Percentiles rank a stretch among this genome's conserved stretches.
Conservation (phyloP, 2,888 invertebrate genomes). For the Yponomeuta sedellus region DNA sequence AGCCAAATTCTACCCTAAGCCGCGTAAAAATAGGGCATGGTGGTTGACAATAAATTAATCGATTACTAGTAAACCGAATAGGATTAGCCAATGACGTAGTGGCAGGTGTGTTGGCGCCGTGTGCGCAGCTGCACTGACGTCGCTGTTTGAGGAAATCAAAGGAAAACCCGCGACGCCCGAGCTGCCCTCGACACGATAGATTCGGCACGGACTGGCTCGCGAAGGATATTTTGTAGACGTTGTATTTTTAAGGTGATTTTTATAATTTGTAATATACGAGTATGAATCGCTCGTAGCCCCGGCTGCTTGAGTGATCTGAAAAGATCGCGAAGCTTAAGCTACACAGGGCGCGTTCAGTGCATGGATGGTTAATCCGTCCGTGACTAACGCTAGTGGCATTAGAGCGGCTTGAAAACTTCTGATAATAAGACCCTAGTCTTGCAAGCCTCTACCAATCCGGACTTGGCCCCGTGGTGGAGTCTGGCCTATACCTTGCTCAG, state of each 20-base stretch:
- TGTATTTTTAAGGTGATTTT: neutral
- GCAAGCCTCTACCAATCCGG: too few relatives aligned
- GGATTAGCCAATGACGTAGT: constrained; percentile 55
- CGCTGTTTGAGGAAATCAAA: constrained; percentile 61
- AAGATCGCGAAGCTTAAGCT: too few relatives aligned
- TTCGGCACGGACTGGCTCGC: constrained; percentile 46
- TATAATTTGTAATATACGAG: too few relatives aligned
- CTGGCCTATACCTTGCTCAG: too few relatives aligned
- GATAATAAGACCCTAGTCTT: too few relatives aligned
- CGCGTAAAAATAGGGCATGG: constrained; percentile 24
- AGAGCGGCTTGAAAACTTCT: too few relatives aligned
- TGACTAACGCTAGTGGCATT: too few relatives aligned
- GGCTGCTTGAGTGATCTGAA: too few relatives aligned
- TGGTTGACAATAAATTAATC: constrained; percentile 54
- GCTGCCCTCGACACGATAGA: constrained; percentile 26
- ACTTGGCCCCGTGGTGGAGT: too few relatives aligned
- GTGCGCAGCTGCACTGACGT: constrained; percentile 59
- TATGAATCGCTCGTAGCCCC: too few relatives aligned
- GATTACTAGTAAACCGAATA: constrained; percentile 41
- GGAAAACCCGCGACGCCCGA: constrained; percentile 48
- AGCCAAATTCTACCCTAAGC: neutral
- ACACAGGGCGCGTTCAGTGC: too few relatives aligned
- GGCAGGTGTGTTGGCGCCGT: constrained; percentile 62
- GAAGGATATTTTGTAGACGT: constrained; percentile 29
- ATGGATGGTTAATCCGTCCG: too few relatives aligned